Evolutionary conservation across 2,797 vertebrate species (phyloP).

Genomic region (Darevskia nairensis): DNA sequence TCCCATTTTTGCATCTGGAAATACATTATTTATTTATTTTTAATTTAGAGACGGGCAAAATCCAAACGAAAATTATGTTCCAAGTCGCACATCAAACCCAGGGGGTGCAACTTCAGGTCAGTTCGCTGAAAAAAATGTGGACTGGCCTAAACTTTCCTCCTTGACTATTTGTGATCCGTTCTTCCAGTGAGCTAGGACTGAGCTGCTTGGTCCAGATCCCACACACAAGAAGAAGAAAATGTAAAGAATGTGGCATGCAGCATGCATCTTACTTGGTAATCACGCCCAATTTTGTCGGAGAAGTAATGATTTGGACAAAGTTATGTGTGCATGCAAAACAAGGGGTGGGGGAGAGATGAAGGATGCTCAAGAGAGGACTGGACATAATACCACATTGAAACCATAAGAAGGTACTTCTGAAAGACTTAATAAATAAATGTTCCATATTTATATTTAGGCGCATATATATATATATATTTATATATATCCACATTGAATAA

Average conservation of each 20-base stretch:
- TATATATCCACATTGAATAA: slow-evolving; percentile 63
- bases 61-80: too few species aligned
- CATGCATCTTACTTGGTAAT: neutral
- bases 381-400: slow-evolving; percentile 79
- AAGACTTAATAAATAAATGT: slow-evolving; percentile 80
- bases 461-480: slow-evolving; percentile 5
- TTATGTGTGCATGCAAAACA: slow-evolving; percentile 29
- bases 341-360: neutral
- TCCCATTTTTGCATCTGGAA: too few species aligned
- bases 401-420: slow-evolving; percentile 77
- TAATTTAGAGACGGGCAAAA: too few species aligned
- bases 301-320: neutral
- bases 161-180: too few species aligned
- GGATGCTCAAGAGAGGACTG: slow-evolving; percentile 45
- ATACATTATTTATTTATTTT: too few species aligned
- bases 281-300: neutral
- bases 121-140: too few species aligned
- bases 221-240: neutral
- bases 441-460: slow-evolving; percentile 74
- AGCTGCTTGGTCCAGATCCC: neutral
- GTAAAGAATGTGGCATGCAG: neutral
- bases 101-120: too few species aligned
- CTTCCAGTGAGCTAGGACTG: neutral
- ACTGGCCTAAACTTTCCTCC: too few species aligned
- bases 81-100: too few species aligned